Evolutionary conservation across 2,888 invertebrate genomes (phyloP), one percentile per base, ranked within the genome.

Genomic region (Sussaba pulchella): DNA sequence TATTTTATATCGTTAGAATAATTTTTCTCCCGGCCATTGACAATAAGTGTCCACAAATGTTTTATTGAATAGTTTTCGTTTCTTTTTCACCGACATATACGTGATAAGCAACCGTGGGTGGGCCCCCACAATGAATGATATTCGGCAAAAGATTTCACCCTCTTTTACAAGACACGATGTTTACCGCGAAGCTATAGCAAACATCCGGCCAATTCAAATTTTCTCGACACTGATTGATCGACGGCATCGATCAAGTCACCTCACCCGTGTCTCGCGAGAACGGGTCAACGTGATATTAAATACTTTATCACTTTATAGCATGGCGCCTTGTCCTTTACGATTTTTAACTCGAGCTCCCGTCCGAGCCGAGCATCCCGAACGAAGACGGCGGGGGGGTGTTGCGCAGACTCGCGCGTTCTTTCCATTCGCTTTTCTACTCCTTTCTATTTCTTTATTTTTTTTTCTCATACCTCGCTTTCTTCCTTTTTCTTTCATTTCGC

Each of bases 201-300:
- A 70, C 52, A 21, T 26, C 14, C 8, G 12, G 52, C 50, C 52
- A 21, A 50, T 57, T 45, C 43, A 36, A 36, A 12, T 52, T 41
- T 63, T 66, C 45, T 12, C 36, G 31, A 10, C 17, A 21, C 86
- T 87, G 87, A 87, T 87, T 84, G 87, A 87, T 87, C 82, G 81
- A 57, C 61, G 64, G 78, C 85, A 87, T 87, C 87, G 85, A 87
- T 87, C 87, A 87, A 82, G 76, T 66, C 81, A 70, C 61, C 77
- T 72, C 57, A 67, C 45, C 71, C 26, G 69, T 57, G 26, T 14
- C 52, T 74, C 73, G 61, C 75, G 66, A 78, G 82, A 82, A 5
- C 83, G 81, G 84, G 83, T 86, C 82, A 84, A 84, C 83, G 86
- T 85, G 85, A 86, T 87, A 88, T 88, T 87, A 87, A 88, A 86